phyloP scores from a whole-genome alignment of 2,113 vertebrate species.

The Cochlearius cochlearius region DNA sequence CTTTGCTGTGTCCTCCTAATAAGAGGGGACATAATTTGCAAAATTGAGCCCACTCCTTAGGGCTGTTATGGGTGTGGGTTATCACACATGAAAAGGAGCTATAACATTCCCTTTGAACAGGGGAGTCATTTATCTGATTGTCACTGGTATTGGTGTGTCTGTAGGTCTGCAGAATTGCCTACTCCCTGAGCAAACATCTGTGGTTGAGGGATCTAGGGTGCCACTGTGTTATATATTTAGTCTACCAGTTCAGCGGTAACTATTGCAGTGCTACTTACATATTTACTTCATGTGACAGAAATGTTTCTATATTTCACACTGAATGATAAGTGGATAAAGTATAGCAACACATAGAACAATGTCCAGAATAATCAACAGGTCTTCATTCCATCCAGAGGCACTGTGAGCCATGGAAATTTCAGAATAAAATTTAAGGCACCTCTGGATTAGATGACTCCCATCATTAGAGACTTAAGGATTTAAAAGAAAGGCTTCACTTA shows the following conservation, averaged over 20 bases:
- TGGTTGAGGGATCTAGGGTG: background rate
- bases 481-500: background rate
- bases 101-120: background rate
- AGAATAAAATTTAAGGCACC: background rate
- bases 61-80: background rate
- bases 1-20: background rate
- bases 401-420: background rate
- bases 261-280: background rate
- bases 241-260: background rate
- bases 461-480: background rate
- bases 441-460: background rate
- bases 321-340: background rate
- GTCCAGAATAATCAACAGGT: background rate
- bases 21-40: background rate
- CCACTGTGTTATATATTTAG: background rate
- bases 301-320: background rate
- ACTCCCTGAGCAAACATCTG: background rate
- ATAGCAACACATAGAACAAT: background rate
- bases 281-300: background rate
- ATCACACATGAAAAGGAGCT: background rate
- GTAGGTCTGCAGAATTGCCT: background rate
- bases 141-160: background rate
- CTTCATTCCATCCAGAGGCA: background rate
- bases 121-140: background rate
- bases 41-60: background rate